Evolutionary conservation across 2,797 vertebrate species (phyloP).

Genomic region (Bradypus variegatus): DNA sequence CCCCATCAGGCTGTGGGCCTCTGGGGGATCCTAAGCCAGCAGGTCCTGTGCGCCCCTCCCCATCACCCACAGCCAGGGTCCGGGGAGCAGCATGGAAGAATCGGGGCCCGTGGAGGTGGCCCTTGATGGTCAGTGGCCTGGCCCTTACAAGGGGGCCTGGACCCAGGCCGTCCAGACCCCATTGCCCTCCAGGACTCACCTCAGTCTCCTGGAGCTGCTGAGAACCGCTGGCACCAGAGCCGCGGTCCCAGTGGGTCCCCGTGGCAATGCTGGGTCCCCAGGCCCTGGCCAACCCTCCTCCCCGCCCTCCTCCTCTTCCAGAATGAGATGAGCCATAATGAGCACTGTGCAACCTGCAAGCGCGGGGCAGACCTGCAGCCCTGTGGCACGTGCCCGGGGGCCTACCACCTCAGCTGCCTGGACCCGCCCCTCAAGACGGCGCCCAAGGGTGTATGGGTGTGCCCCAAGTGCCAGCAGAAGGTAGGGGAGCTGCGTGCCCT

Average conservation of each 20-base stretch:
- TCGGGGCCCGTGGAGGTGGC: fast-evolving
- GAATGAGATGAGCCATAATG: constrained; percentile 86
- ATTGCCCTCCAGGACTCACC: fast-evolving
- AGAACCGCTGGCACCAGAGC: no score
- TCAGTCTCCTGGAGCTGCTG: background rate
- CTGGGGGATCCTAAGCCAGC: no score
- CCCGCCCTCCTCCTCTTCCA: constrained; percentile 64
- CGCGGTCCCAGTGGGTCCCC: background rate
- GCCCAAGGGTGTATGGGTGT: constrained; percentile 89
- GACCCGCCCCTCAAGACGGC: constrained; percentile 85
- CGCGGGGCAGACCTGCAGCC: constrained; percentile 85
- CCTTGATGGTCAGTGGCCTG: background rate
- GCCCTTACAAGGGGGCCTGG: no score
- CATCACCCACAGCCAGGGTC: fast-evolving
- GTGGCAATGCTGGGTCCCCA: background rate
- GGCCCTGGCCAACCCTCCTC: background rate
- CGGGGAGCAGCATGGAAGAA: background rate
- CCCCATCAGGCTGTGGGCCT: background rate
- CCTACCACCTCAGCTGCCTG: constrained; percentile 92
- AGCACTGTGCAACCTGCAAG: constrained; percentile 86
- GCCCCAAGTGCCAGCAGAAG: constrained; percentile 98
- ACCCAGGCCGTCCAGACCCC: background rate
- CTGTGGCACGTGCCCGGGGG: constrained; percentile 88
- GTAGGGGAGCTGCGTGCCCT: constrained; percentile 61
- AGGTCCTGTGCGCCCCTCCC: background rate